These are phyloP conservation scores for Cotesia vestalis DNA, from an alignment of 1,140 invertebrate genomes.

Conservation along the genomic window DNA sequence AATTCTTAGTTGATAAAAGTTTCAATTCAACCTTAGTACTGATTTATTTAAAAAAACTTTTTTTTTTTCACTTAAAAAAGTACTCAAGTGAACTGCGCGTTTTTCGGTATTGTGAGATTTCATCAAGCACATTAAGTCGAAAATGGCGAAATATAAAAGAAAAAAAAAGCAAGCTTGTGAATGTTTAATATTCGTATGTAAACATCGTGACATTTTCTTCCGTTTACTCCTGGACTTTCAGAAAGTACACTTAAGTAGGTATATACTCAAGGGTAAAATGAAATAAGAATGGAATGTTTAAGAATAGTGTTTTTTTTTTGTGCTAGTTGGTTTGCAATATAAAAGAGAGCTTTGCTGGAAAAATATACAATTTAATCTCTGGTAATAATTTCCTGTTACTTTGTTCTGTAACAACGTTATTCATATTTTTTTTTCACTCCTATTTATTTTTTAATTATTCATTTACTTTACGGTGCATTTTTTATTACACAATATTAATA, in stretches of 20 bases:
- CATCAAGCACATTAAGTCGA: not conserved
- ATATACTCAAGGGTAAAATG: not conserved
- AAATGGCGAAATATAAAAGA: not conserved
- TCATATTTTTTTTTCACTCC: no score
- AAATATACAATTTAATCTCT: no score
- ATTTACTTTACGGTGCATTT: no score
- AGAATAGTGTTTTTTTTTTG: not conserved
- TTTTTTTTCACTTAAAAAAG: not conserved
- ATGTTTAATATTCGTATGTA: conserved; percentile 14
- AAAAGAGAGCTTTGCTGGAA: no score
- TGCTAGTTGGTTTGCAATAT: not conserved
- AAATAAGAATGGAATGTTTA: not conserved
- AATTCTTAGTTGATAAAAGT: no score
- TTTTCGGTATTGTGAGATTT: no score
- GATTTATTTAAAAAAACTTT: not conserved
- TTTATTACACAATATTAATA: no score
- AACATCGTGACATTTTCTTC: conserved; percentile 2
- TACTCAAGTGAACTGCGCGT: not conserved
- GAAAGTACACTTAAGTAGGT: not conserved
- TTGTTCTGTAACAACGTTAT: no score
- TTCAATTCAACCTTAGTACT: no score
- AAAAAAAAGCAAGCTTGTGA: not conserved
- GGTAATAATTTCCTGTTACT: no score
- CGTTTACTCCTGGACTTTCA: not conserved
- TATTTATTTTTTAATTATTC: no score